Evolutionary conservation across 2,797 vertebrate species (phyloP), one percentile per base, ranked within the genome.

Genomic region (Coregonus suidteri): DNA sequence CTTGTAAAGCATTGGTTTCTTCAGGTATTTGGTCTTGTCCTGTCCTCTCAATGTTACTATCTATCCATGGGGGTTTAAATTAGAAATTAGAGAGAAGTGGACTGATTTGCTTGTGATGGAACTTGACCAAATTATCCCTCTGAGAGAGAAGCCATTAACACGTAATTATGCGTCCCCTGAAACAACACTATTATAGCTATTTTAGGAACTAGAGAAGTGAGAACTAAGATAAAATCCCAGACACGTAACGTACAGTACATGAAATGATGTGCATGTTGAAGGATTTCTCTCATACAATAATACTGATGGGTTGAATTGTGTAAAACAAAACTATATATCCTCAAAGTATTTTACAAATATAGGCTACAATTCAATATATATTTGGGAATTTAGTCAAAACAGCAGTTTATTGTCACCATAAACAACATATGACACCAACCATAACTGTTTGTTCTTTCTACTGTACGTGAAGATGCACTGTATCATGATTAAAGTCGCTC

Each of bases 181-280:
- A 74, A 65, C 70, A 73, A 76, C 65, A 74, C 71, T 76, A 15
- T 74, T 65, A 71, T 20, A 14, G 64, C 77, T 87, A 83, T 88
- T 90, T 89, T 86, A 80, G 81, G 82, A 25, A 3, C 3, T 30
- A 64, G 11, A 25, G 20, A 25, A 64, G n/a, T 3, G 11, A 20
- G 35, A 20, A 51, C 5, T 15, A 41, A 71, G 18, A 41, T 47
- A 47, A 3, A 47, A 47, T 75, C 15, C 78, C 82, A 31, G 14
- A 68, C 34, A 15, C 31, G 30, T 14, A 16, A 11, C 41, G 34
- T 6, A 30, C 54, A 88, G 59, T 86, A 84, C 71, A 31, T 83
- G 81, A 64, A 87, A 88, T 90, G 82, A 90, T 84, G 82, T 56
- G n/a, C 59, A 56, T 79, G 79, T 83, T 84, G 77, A 86, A 83